phyloP scores from a whole-genome alignment of 2,113 vertebrate genomes.

The Promerops cafer region DNA sequence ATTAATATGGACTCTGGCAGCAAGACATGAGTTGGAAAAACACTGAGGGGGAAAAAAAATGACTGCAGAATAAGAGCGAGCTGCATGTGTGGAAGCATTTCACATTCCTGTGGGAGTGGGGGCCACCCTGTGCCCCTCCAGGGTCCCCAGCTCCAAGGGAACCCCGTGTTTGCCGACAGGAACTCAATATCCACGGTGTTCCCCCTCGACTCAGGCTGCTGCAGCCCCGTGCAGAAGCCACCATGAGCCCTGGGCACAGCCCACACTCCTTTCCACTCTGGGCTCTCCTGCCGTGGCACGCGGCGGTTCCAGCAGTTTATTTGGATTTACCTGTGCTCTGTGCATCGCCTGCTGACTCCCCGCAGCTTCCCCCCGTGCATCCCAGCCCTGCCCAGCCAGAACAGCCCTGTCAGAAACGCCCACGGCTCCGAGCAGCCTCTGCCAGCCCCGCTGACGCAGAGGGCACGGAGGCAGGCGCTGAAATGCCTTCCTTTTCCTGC shows the following conservation, averaged over 20 bases:
- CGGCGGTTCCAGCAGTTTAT: background rate
- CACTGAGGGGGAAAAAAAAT: slow-evolving; percentile 7
- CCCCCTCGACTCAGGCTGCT: background rate
- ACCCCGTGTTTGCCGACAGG: accelerated
- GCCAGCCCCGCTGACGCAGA: background rate
- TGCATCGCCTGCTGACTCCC: background rate
- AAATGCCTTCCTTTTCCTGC: background rate
- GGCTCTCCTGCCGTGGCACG: background rate
- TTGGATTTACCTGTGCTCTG: background rate
- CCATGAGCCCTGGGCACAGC: accelerated
- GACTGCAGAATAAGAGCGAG: background rate
- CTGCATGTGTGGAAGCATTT: background rate
- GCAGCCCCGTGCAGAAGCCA: background rate
- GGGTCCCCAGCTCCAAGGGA: background rate
- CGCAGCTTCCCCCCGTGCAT: background rate
- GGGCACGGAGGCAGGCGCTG: background rate
- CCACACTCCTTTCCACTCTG: accelerated
- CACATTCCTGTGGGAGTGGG: background rate
- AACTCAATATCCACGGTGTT: accelerated
- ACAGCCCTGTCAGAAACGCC: background rate
- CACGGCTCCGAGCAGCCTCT: background rate
- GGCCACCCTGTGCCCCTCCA: background rate
- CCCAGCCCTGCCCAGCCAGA: background rate
- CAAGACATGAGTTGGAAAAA: slow-evolving; percentile 59
- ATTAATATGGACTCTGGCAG: slow-evolving; percentile 66